Base-by-base conservation (phyloP, 2,888 invertebrate species). In the Amiota communis region DNA sequence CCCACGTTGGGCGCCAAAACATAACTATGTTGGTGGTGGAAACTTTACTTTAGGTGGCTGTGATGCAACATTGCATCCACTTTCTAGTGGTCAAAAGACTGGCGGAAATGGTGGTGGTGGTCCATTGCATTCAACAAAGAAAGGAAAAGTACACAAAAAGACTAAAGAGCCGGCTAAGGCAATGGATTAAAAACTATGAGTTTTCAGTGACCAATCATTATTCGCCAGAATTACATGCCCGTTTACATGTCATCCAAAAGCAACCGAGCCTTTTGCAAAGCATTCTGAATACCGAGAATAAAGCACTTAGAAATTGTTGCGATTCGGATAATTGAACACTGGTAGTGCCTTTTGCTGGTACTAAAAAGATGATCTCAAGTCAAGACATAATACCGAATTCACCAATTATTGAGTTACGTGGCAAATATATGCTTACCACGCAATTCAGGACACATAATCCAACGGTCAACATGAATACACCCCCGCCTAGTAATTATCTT, bases 181-280 rank as follows among this genome's bases (percentile, higher is more conserved):
- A 95, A 80, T 97, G 96, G 96, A 95, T 96, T 78, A 97, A 97
- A 83, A 94, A 95, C 77, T 98, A 97, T 88, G 98, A 98, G 88
- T 94, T 95, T 81, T 97, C 97, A 0, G 94, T 96, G 65, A 96
- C 97, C 12, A 98, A 98, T 90, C 97, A 97, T 88, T 98, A 98
- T 89, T 97, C 97, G 76, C 97, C 97, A 0, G 98, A 98, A 87
- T 90, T 98, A 70, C 91, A 96, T 72, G 96, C 96, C 0, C 93
- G 96, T 77, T 93, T 97, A 0, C 88, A 89, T 74, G 88, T 89
- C 17, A 88, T 90, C 63, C 86, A 87, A 48, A 90, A 90, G 74
- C 89, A 89, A 70, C 88, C 88, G 0, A 87, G 84, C 47, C 72
- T 89, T 2, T 77, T 89, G 70, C 89, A 89, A 59, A 87, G 83